phyloP scores from a whole-genome alignment of 2,888 invertebrate species.

The Sturmia bella region DNA sequence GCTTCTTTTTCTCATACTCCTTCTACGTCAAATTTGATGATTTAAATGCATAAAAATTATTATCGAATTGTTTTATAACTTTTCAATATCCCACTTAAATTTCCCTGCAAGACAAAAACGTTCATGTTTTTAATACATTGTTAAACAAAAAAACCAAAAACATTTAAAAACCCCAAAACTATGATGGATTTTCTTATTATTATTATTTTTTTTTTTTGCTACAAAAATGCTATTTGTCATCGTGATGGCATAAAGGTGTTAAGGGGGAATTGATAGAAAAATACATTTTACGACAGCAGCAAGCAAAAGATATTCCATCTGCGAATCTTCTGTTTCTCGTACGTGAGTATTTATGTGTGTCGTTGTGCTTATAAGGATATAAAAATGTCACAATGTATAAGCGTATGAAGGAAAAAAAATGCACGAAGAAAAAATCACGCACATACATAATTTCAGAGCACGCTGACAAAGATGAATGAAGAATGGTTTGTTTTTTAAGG shows the following conservation, averaged over 20 bases:
- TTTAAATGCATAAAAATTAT: slow-evolving; percentile 20
- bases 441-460: slow-evolving; percentile 8
- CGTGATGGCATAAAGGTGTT: slow-evolving; percentile 59
- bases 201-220: slow-evolving; percentile 4
- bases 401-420: slow-evolving; percentile 32
- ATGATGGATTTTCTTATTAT: slow-evolving; percentile 44
- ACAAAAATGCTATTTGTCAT: slow-evolving; percentile 65
- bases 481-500: slow-evolving; percentile 34
- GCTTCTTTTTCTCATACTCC: not conserved
- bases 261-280: slow-evolving; percentile 64
- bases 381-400: slow-evolving; percentile 26
- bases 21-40: slow-evolving; percentile 2
- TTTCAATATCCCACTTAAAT: slow-evolving; percentile 33
- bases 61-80: slow-evolving; percentile 51
- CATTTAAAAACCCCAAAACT: not conserved
- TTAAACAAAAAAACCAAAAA: not conserved
- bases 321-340: slow-evolving; percentile 36
- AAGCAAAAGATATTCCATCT: slow-evolving; percentile 13
- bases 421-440: not conserved
- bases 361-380: slow-evolving; percentile 8
- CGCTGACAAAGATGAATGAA: slow-evolving; percentile 61
- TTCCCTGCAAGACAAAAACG: not conserved
- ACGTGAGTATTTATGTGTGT: slow-evolving; percentile 13
- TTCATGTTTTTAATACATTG: slow-evolving; percentile 32
- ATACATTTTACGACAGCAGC: slow-evolving; percentile 27